Evolutionary conservation across 2,113 vertebrate species (phyloP), one percentile per base, ranked within the genome.

Genomic region (Macrotis lagotis): DNA sequence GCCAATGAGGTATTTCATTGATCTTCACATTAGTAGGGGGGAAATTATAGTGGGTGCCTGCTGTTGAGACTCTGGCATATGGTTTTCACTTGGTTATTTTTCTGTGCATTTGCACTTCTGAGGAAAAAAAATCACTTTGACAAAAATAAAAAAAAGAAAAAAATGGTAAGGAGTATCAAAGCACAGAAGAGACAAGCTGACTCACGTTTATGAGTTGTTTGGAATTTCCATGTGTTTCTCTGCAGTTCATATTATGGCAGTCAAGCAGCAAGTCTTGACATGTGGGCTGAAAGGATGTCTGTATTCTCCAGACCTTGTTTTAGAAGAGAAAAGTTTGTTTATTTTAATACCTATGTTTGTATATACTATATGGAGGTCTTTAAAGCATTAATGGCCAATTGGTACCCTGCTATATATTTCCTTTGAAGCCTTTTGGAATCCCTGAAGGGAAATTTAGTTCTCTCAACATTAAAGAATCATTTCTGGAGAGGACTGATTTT

Each of bases 1-100:
- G 44, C 88, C 55, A 91, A 83, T 28, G 90, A 4, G 31, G 0
- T 89, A 95, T 94, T 94, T 90, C 66, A 91, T 50, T 93, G n/a
- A 50, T 91, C 52, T 50, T 90, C 44, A 74, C 48, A 8, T 50
- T 25, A 48, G 16, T 83, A 44, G 91, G 55, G 47, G 14, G 25
- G 24, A 94, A 47, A 51, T 83, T n/a, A 44, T 44, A 49, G 0
- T 50, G 59, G 50, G 24, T 91, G 3, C 37, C 83, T 55, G 49
- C 31, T 50, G 26, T 10, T 19, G 37, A 90, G 51, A 89, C 55
- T 53, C 50, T n/a, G 16, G n/a, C 25, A 94, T 44, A 90, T 90
- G 24, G 8, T 91, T 44, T 92, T 25, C 6, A 22, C 22, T 88
- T 92, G 83, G 55, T 94, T 92, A 51, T 90, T 93, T 94, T 51